Evolutionary conservation across 2,797 vertebrate species (phyloP).

Genomic region (Betta splendens): DNA sequence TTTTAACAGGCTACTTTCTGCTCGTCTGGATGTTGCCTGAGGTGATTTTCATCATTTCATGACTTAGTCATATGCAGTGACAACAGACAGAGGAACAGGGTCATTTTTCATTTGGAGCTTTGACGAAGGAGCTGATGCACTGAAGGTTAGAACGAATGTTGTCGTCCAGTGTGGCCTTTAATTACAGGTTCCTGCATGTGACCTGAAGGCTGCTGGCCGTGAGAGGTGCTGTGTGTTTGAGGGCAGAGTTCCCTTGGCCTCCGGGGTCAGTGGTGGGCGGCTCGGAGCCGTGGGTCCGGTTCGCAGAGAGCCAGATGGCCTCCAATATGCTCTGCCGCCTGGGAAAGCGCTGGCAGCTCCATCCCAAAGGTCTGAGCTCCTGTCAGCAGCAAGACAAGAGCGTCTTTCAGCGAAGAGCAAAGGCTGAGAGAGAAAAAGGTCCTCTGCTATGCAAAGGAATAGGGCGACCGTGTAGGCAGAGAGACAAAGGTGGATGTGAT

Average conservation of each 20-base stretch:
- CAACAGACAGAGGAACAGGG: slow-evolving; percentile 60
- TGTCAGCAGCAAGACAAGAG: slow-evolving; percentile 55
- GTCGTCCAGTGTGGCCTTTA: no score
- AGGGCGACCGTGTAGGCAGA: slow-evolving; percentile 55
- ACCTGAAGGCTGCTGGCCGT: not conserved
- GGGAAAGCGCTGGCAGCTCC: slow-evolving; percentile 60
- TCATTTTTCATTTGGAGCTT: slow-evolving; percentile 28
- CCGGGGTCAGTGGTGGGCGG: slow-evolving; percentile 55
- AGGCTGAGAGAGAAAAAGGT: slow-evolving; percentile 11
- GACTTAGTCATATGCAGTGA: slow-evolving; percentile 60
- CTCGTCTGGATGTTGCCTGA: slow-evolving; percentile 61
- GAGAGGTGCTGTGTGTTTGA: slow-evolving; percentile 37
- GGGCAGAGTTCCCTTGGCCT: slow-evolving; percentile 38
- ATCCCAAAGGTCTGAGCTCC: slow-evolving; percentile 48
- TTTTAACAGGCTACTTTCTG: slow-evolving; percentile 64
- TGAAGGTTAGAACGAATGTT: no score
- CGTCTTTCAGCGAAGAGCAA: slow-evolving; percentile 28
- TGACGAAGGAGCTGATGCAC: not conserved
- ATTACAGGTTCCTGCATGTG: slow-evolving; percentile 9
- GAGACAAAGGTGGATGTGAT: slow-evolving; percentile 59
- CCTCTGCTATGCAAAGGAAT: slow-evolving; percentile 28
- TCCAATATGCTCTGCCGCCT: slow-evolving; percentile 64
- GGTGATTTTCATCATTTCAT: slow-evolving; percentile 61
- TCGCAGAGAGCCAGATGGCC: slow-evolving; percentile 69
- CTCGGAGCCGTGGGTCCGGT: slow-evolving; percentile 38